Evolutionary conservation across 2,113 vertebrate species (phyloP).

Genomic region (Athene cunicularia): DNA sequence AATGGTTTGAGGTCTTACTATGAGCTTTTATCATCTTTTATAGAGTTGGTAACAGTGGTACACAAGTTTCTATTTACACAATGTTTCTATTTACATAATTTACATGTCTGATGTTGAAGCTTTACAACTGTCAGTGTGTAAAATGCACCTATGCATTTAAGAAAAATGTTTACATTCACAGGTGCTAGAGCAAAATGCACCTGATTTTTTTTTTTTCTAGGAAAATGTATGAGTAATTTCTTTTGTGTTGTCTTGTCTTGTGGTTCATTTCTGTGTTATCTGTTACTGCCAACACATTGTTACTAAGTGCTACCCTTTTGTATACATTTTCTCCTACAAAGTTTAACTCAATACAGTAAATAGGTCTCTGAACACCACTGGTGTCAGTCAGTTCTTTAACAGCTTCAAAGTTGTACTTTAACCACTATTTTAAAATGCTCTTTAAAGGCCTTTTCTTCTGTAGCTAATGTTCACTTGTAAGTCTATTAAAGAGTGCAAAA

Average conservation of each 20-base stretch:
- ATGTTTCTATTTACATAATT: not conserved
- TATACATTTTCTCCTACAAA: not conserved
- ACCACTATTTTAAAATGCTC: not conserved
- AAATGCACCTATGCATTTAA: not conserved
- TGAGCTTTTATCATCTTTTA: not conserved
- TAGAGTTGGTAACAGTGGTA: not conserved
- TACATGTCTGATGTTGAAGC: not conserved
- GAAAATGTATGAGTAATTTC: not conserved
- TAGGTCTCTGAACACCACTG: not conserved
- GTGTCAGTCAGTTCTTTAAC: not conserved
- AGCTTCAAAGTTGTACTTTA: not conserved
- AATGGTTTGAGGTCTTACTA: not conserved
- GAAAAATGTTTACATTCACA: not conserved
- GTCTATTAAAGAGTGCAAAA: not conserved
- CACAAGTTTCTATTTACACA: not conserved
- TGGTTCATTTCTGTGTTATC: not conserved
- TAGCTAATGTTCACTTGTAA: not conserved
- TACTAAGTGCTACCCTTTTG: not conserved
- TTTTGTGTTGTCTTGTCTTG: not conserved
- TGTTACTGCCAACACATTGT: not conserved
- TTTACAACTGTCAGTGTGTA: not conserved
- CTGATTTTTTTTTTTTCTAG: not conserved
- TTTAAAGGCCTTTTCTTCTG: not conserved
- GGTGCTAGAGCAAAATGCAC: slow-evolving; percentile 1
- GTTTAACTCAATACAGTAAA: not conserved